Evolutionary conservation across 1,140 invertebrate species (phyloP), one percentile per base, ranked within the genome.

Genomic region (Ephestia elutella): DNA sequence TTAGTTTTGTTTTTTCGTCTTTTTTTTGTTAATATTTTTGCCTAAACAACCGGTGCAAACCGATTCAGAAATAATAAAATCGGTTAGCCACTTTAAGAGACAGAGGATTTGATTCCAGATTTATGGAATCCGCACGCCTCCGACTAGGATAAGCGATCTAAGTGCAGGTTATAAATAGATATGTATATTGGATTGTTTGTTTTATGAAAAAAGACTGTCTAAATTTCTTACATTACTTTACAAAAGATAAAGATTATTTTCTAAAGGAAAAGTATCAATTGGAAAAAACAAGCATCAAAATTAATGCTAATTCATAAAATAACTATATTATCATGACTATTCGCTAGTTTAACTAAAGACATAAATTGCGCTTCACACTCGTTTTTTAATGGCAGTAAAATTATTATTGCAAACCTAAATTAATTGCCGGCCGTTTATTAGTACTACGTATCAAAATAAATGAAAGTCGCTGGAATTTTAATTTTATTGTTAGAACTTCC

Each of bases 401-500:
- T 44, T 44, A 44, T 44, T 44, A 44, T 44, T 44, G 15, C 38
- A 44, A 15, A 44, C n/a, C n/a, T 44, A 44, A 15, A 44, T 44
- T 44, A 9, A 44, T 1, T 9, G 30, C 30, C 30, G 7, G 9
- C 30, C 30, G 30, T 28, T 28, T 28, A 32, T 32, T 3, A 32
- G 1, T 32, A 10, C 11, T 32, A 32, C 30, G 7, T 10, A 28
- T 28, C 8, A 28, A 32, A 32, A 32, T 32, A 10, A 7, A 32
- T 32, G 11, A 25, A 7, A 7, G 9, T 32, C 30, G 9, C 30
- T 32, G 49, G 35, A 53, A 20, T 63, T 56, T 61, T 59, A 63
- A 63, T 65, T 69, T 63, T 60, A 62, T 64, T 50, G 51, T 28
- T 13, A 60, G 44, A 50, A 49, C 30, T 63, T 59, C 53, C 17